A percentile compares a stretch with the other conserved stretches of the same genome.
Evolutionary conservation across 2,797 vertebrate genomes (phyloP).

Genomic region (Pampus argenteus): DNA sequence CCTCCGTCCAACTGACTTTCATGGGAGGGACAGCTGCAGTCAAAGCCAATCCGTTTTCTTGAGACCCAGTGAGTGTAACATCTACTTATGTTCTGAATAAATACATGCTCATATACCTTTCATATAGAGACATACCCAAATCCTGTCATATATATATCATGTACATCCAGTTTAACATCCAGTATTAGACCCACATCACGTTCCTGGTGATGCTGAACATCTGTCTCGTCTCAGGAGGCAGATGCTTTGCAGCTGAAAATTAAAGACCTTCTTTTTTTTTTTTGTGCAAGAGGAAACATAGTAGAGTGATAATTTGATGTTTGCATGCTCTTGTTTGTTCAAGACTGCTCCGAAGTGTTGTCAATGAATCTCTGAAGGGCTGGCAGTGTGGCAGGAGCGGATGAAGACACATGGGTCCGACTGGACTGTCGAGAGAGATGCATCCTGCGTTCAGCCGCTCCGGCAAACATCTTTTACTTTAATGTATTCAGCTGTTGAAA

Average conservation of each 20-base stretch:
- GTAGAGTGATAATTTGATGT: conserved; percentile 51
- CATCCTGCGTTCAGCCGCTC: conserved; percentile 29
- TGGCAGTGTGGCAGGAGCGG: conserved; percentile 18
- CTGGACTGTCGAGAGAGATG: conserved; percentile 23
- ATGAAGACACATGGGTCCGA: conserved; percentile 12
- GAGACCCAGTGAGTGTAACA: conserved; percentile 13
- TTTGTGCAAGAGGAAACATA: conserved; percentile 21
- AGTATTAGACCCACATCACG: conserved; percentile 26
- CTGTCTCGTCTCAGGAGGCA: conserved; percentile 54
- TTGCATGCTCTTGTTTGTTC: conserved; percentile 62
- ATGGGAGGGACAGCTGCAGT: conserved; percentile 44
- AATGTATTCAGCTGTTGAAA: conserved; percentile 45
- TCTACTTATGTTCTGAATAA: conserved; percentile 17
- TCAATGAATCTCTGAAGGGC: conserved; percentile 23
- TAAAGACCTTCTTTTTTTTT: conserved; percentile 19
- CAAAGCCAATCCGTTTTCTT: conserved; percentile 50
- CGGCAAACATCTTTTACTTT: conserved; percentile 49
- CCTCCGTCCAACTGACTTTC: conserved; percentile 54
- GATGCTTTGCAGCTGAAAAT: conserved; percentile 49
- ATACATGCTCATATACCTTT: conserved; percentile 24
- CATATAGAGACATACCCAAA: conserved; percentile 34
- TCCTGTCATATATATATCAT: conserved; percentile 34
- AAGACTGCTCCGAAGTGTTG: conserved; percentile 14
- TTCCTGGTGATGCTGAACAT: conserved; percentile 50
- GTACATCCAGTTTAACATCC: conserved; percentile 40